Percentiles rank a stretch among this genome's conserved stretches.
Evolutionary conservation across 2,888 invertebrate species (phyloP).

Genomic region (Caradrina clavipalpis): DNA sequence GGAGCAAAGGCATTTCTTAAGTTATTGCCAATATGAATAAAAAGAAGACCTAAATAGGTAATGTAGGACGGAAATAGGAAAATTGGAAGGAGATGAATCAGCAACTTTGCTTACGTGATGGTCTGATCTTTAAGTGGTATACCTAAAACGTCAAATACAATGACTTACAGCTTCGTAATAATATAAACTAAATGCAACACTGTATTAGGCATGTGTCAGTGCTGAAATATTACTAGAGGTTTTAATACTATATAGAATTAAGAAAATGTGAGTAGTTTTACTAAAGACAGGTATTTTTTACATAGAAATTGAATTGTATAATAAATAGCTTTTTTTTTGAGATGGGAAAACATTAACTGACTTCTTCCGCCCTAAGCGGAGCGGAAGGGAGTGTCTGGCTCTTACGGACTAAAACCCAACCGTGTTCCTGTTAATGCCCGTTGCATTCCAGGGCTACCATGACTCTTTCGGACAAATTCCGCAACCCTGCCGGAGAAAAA

Average conservation of each 20-base stretch:
- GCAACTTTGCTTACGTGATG: constrained; percentile 6
- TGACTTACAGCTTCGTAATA: not conserved
- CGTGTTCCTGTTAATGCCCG: too few species aligned
- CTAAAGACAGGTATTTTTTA: not conserved
- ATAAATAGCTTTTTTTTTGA: not conserved
- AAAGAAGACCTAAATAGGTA: not conserved
- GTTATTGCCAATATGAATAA: not conserved
- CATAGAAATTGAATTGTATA: not conserved
- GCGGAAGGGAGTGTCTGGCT: too few species aligned
- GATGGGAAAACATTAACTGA: too few species aligned
- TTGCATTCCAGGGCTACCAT: too few species aligned
- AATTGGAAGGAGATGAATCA: constrained; percentile 41
- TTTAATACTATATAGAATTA: not conserved
- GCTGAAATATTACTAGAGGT: not conserved
- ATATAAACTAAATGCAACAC: constrained; percentile 1
- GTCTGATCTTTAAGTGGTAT: constrained; percentile 4
- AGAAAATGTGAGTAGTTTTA: not conserved
- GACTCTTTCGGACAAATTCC: too few species aligned
- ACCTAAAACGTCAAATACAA: constrained; percentile 9
- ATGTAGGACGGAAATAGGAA: not conserved
- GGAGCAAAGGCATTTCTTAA: too few species aligned
- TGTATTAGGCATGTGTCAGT: not conserved
- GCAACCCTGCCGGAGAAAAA: too few species aligned
- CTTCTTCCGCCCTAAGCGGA: too few species aligned
- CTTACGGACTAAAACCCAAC: too few species aligned